Evolutionary conservation across 2,113 vertebrate genomes (phyloP), one percentile per base, ranked within the genome.

Genomic region (Mesembrinibis cayennensis): DNA sequence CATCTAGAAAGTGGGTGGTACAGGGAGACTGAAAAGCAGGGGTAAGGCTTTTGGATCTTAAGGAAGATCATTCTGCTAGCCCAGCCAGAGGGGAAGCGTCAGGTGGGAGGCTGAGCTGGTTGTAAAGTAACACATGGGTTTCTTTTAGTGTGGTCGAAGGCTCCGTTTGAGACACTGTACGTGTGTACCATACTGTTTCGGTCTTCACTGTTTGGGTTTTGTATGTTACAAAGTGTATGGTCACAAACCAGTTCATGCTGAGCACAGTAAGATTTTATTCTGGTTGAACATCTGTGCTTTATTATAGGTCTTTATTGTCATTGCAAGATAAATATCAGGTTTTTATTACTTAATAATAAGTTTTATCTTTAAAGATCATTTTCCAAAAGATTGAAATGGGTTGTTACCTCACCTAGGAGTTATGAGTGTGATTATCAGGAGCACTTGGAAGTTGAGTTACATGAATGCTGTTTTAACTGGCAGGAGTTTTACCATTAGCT

Each of bases 291-390:
- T 44, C 18, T 0, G 0, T 87, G 92, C 44, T 82, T 93, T 92
- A 62, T 89, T 92, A 16, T 22, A 44, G 44, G 44, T 65, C 53
- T 91, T 87, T 90, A 71, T 69, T 80, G 53, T 71, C 70, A 55
- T 11, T 84, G 42, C 50, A 73, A 89, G 87, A 90, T 96, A 89
- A 89, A 47, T 74, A 92, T 45, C 80, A 70, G 42, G 15, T 1
- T 18, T 90, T 91, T 93, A 90, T 95, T 91, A 55, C 61, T 94
- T 95, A 74, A 7, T 89, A 90, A 16, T 89, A 81, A 90, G 36
- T 84, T 95, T 94, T 96, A 80, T 96, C 92, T 96, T 93, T 59
- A 56, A 90, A 84, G 91, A 91, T 91, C 44, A 4, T 91, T 97
- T 92, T 96, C 77, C 74, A 32, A 61, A 90, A 84, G 53, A 65